Evolutionary conservation across 2,888 invertebrate species (phyloP).

Genomic region (Aleiodes alternator): DNA sequence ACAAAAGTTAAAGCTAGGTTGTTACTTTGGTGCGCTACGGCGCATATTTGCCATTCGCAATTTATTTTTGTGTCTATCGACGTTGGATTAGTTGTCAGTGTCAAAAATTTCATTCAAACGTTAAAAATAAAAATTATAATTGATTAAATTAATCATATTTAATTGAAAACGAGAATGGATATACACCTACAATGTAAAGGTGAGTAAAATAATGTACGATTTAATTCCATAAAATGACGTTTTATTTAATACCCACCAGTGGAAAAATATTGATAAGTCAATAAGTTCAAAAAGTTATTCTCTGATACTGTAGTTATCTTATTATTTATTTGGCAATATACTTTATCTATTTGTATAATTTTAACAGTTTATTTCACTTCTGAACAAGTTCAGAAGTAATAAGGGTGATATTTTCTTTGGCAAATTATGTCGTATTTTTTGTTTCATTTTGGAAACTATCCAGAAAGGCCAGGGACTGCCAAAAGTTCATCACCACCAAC

Average conservation of each 20-base stretch:
- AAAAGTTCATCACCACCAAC: slow-evolving; percentile 70
- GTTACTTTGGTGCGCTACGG: slow-evolving; percentile 56
- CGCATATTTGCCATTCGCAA: slow-evolving; percentile 64
- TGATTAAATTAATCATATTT: background rate
- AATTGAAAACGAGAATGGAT: slow-evolving; percentile 56
- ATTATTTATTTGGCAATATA: too few relatives aligned
- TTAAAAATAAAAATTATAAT: too few relatives aligned
- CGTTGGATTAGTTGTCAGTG: slow-evolving; percentile 60
- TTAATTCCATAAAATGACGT: background rate
- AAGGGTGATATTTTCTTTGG: too few relatives aligned
- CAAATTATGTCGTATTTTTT: background rate
- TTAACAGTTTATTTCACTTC: too few relatives aligned
- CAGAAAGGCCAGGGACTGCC: slow-evolving; percentile 54
- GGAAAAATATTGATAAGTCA: background rate
- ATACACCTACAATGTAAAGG: slow-evolving; percentile 65
- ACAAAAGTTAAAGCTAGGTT: slow-evolving; percentile 25
- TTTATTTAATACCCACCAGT: background rate
- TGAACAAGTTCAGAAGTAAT: too few relatives aligned
- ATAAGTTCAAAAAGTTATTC: background rate
- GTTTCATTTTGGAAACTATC: slow-evolving; percentile 11
- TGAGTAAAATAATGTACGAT: slow-evolving; percentile 50
- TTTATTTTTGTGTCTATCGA: slow-evolving; percentile 62
- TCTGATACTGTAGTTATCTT: background rate
- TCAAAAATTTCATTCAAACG: slow-evolving; percentile 50
- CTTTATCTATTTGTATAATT: too few relatives aligned